Conservation (phyloP, 2,113 vertebrate genomes). For the Platysteira castanea region DNA sequence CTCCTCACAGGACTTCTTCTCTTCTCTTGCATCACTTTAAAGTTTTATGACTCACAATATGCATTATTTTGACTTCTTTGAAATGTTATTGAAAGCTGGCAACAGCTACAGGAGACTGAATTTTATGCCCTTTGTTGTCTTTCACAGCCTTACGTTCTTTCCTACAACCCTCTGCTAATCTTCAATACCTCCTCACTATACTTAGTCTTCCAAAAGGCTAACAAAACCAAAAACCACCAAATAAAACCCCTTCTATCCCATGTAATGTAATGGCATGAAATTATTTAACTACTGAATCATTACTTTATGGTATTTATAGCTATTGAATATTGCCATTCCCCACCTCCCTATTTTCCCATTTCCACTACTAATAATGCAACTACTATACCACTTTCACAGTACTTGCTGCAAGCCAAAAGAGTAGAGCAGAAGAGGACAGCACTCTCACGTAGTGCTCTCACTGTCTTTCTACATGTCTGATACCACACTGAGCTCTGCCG, state of each 20-base stretch:
- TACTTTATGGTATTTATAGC: neutral
- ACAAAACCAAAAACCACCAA: neutral
- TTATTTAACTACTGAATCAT: neutral
- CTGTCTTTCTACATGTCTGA: neutral
- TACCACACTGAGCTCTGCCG: neutral
- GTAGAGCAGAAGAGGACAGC: neutral
- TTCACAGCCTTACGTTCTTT: neutral
- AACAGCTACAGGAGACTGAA: neutral
- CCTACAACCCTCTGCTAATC: neutral
- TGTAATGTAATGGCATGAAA: neutral
- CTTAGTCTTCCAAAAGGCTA: neutral
- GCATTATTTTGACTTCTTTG: neutral
- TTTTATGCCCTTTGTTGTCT: neutral
- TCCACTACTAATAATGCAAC: neutral
- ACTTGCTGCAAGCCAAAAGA: neutral
- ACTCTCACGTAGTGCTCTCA: neutral
- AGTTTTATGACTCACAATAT: neutral
- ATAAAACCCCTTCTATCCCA: neutral
- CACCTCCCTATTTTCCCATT: neutral
- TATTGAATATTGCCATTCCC: neutral
- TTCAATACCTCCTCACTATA: neutral
- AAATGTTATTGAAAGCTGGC: neutral
- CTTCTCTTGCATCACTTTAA: neutral
- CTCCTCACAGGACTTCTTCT: neutral
- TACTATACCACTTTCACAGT: neutral